Evolutionary conservation across 2,797 vertebrate species (phyloP).

Genomic region (Eutrigla gurnardus): DNA sequence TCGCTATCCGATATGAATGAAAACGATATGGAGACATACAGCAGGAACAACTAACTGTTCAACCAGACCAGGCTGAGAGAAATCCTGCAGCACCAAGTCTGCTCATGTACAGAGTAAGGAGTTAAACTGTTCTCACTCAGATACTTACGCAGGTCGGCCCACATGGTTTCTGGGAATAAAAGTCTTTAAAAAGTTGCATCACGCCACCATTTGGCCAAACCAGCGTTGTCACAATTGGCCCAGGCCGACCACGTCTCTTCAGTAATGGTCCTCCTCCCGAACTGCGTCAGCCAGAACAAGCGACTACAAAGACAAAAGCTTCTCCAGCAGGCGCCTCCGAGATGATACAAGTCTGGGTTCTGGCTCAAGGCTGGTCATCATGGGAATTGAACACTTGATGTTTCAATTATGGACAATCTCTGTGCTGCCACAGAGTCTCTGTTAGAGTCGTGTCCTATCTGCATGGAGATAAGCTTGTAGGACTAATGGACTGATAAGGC

Average conservation of each 20-base stretch:
- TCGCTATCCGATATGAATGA: neutral
- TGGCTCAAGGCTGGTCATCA: conserved; percentile 18
- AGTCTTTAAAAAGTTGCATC: conserved; percentile 15
- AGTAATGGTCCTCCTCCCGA: conserved; percentile 22
- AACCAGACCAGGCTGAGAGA: neutral
- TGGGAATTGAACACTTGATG: conserved; percentile 9
- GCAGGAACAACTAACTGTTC: neutral
- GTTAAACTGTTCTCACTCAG: neutral
- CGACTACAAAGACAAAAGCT: conserved; percentile 30
- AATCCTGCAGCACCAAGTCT: neutral
- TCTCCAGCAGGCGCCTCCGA: conserved; percentile 44
- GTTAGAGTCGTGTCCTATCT: conserved; percentile 25
- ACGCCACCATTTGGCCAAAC: conserved; percentile 3
- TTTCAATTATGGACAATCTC: neutral
- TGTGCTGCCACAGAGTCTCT: neutral
- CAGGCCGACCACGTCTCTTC: neutral
- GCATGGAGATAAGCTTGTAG: conserved; percentile 32
- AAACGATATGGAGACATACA: neutral
- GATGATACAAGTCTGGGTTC: conserved; percentile 43
- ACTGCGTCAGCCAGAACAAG: conserved; percentile 37
- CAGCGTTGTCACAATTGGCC: neutral
- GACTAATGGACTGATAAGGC: conserved; percentile 23
- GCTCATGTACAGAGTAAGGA: neutral
- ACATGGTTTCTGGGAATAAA: conserved; percentile 28
- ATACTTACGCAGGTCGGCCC: conserved; percentile 1